Evolutionary conservation across 2,113 vertebrate genomes (phyloP).

Genomic region (Laticauda colubrina): DNA sequence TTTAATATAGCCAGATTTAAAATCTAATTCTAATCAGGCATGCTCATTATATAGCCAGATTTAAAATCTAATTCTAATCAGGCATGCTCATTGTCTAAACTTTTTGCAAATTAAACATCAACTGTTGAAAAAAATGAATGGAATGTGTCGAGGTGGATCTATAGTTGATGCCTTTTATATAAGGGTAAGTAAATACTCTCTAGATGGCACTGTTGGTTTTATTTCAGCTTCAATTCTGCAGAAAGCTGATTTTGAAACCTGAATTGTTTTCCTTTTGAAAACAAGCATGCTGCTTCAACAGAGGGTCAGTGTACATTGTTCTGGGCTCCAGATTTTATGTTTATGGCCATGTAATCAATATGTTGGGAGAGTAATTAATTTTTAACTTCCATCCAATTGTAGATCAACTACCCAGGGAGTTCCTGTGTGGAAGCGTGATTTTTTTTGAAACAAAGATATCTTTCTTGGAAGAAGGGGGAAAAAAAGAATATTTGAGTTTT

Average conservation of each 20-base stretch:
- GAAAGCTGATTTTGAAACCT: slow-evolving; percentile 32
- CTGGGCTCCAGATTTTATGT: slow-evolving; percentile 75
- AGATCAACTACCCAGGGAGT: slow-evolving; percentile 73
- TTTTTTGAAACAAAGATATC: slow-evolving; percentile 71
- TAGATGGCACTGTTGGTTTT: slow-evolving; percentile 74
- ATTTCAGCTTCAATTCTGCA: slow-evolving; percentile 19
- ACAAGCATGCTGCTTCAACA: slow-evolving; percentile 75
- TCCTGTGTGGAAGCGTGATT: slow-evolving; percentile 71
- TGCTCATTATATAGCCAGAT: neutral
- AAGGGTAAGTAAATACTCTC: neutral
- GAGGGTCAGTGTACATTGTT: slow-evolving; percentile 70
- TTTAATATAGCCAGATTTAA: neutral
- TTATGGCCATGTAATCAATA: slow-evolving; percentile 80
- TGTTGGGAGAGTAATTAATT: slow-evolving; percentile 80
- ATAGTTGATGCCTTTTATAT: neutral
- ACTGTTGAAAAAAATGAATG: neutral
- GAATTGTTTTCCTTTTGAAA: slow-evolving; percentile 70
- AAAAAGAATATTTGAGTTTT: slow-evolving; percentile 37
- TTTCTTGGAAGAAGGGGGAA: slow-evolving; percentile 36
- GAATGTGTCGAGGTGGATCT: accelerated
- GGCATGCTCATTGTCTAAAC: neutral
- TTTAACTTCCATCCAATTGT: slow-evolving; percentile 75
- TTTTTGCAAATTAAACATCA: neutral
- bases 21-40: neutral
- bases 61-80: neutral